Evolutionary conservation across 1,140 invertebrate genomes (phyloP).

Genomic region (Drosophila jambulina): DNA sequence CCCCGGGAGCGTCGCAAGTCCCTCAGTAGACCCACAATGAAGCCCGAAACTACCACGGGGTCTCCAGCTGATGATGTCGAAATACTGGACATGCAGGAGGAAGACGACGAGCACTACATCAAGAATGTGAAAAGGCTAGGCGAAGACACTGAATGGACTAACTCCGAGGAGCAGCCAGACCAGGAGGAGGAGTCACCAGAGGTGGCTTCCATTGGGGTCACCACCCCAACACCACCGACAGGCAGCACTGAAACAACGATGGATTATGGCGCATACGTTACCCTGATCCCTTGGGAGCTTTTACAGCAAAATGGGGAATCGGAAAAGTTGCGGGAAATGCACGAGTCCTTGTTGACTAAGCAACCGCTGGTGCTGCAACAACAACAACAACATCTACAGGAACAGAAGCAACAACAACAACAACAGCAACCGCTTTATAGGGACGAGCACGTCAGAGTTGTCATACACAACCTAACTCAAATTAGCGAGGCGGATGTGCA

Average conservation of each 20-base stretch:
- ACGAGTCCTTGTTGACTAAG: conserved; percentile 68
- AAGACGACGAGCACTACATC: conserved; percentile 51
- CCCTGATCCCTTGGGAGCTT: conserved; percentile 77
- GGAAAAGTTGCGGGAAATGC: conserved; percentile 73
- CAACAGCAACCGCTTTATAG: conserved; percentile 54
- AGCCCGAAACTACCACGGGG: conserved; percentile 29
- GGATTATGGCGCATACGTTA: conserved; percentile 69
- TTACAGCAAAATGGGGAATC: conserved; percentile 78
- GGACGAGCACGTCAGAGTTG: conserved; percentile 80
- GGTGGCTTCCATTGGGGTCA: conserved; percentile 29
- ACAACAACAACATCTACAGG: conserved; percentile 3
- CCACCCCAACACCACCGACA: conserved; percentile 6
- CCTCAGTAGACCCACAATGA: conserved; percentile 15
- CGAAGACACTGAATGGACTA: conserved; percentile 65
- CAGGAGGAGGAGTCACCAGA: conserved; percentile 12
- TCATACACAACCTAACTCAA: conserved; percentile 86
- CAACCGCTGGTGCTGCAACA: conserved; percentile 44
- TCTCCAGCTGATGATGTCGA: conserved; percentile 69
- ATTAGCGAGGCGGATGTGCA: conserved; percentile 78
- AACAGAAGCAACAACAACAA: conserved; percentile 13
- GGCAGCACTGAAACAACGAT: conserved; percentile 56
- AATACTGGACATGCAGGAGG: conserved; percentile 67
- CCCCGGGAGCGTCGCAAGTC: conserved; percentile 70
- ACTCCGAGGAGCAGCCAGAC: conserved; percentile 52
- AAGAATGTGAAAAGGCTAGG: conserved; percentile 52